Conservation (phyloP, 2,797 vertebrate species). For the Vireo griseus region DNA sequence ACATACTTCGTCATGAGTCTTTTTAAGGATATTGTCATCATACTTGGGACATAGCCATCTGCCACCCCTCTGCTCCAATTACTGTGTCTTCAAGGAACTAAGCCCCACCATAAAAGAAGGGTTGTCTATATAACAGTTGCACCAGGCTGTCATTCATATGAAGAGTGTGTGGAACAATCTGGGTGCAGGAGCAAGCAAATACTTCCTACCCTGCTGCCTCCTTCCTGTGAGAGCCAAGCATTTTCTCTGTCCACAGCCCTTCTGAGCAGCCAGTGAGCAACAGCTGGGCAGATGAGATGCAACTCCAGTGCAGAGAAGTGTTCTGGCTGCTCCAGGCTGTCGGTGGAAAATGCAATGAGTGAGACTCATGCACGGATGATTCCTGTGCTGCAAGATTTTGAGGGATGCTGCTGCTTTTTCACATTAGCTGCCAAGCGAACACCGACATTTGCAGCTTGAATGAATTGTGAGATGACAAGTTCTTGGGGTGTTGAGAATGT, state of each 20-base stretch:
- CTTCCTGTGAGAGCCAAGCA: background rate
- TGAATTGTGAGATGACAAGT: background rate
- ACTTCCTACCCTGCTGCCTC: background rate
- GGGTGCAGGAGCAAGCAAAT: background rate
- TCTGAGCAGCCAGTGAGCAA: background rate
- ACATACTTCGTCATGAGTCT: background rate
- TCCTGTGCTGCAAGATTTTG: background rate
- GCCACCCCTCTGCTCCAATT: background rate
- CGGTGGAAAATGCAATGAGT: background rate
- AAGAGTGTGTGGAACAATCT: background rate
- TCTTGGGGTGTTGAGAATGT: background rate
- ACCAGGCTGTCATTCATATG: background rate
- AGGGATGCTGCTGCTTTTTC: background rate
- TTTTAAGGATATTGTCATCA: background rate
- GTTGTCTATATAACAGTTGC: background rate
- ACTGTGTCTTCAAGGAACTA: background rate
- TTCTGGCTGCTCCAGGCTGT: background rate
- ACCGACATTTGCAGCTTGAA: background rate
- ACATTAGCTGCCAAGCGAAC: background rate
- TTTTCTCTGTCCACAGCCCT: accelerated
- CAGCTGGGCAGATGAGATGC: background rate
- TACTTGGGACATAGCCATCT: background rate
- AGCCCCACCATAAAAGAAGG: background rate
- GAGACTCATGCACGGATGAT: background rate
- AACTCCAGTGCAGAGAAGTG: background rate